phyloP scores from a whole-genome alignment of 1,140 invertebrate genomes.

The Mactra quadrangularis region DNA sequence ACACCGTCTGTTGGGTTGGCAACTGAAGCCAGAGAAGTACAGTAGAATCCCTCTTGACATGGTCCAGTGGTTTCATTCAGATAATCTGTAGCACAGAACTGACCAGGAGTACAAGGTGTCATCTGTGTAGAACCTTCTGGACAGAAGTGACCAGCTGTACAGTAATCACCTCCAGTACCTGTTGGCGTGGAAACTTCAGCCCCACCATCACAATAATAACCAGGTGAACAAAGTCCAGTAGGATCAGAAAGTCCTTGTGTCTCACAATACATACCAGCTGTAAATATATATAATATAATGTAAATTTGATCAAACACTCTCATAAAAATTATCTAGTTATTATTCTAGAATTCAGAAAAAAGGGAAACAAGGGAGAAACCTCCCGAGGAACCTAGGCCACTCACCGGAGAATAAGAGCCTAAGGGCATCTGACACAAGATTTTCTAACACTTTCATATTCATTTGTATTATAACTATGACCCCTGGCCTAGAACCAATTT shows the following conservation, averaged over 20 bases:
- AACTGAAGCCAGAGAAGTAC: conserved; percentile 68
- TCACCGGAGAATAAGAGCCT: no score
- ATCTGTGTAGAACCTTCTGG: conserved; percentile 72
- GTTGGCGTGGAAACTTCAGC: conserved; percentile 69
- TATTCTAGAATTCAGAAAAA: no score
- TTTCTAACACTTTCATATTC: no score
- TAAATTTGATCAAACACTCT: not conserved
- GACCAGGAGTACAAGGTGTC: conserved; percentile 74
- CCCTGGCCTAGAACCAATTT: no score
- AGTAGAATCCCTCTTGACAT: conserved; percentile 79
- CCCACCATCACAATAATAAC: conserved; percentile 78
- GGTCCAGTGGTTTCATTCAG: conserved; percentile 72
- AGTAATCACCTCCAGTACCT: conserved; percentile 67
- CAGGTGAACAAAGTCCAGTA: conserved; percentile 72
- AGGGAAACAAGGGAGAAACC: no score
- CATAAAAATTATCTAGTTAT: not conserved
- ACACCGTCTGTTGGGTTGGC: conserved; percentile 79
- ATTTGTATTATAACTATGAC: no score
- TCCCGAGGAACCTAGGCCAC: no score
- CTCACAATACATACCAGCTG: conserved; percentile 76
- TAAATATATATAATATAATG: conserved; percentile 6
- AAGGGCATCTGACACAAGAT: no score
- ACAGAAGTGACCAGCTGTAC: conserved; percentile 74
- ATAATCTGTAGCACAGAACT: conserved; percentile 72
- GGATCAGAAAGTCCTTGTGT: conserved; percentile 66